These are phyloP conservation scores for Corythornis vintsioides DNA, from an alignment of 2,113 vertebrate genomes.

Conservation along the genomic window DNA sequence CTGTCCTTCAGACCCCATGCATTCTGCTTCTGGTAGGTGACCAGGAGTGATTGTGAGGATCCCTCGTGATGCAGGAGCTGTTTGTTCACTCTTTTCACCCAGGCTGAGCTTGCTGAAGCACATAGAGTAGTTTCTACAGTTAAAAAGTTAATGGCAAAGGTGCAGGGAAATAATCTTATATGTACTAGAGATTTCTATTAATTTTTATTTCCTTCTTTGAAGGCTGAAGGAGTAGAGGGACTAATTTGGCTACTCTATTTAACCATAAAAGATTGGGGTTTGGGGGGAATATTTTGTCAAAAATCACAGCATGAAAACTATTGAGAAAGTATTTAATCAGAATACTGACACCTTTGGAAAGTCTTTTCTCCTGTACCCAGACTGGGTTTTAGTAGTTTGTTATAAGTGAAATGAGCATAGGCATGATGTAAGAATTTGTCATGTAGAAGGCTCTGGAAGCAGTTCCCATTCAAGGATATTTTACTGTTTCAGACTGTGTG, in stretches of 20 bases:
- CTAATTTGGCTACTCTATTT: neutral
- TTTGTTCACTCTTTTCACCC: neutral
- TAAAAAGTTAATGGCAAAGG: neutral
- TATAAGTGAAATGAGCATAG: neutral
- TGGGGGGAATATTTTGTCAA: neutral
- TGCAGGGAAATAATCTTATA: neutral
- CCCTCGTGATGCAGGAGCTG: neutral
- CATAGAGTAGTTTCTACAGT: neutral
- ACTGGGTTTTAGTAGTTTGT: neutral
- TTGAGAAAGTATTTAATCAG: neutral
- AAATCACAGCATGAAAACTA: neutral
- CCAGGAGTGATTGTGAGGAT: neutral
- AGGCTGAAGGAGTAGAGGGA: neutral
- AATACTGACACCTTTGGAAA: neutral
- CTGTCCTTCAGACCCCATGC: neutral
- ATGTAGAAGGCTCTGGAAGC: neutral
- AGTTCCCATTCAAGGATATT: neutral
- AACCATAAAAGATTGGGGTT: neutral
- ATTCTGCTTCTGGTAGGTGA: slow-evolving; percentile 19
- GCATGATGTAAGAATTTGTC: neutral
- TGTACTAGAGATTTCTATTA: neutral
- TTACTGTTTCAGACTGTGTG: neutral
- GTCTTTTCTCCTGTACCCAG: neutral
- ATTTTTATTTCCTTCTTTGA: neutral
- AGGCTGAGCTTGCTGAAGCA: neutral